A percentile compares a stretch with the other conserved stretches of the same genome.
phyloP scores from a whole-genome alignment of 2,888 invertebrate species.

The Trachelus tabidus region DNA sequence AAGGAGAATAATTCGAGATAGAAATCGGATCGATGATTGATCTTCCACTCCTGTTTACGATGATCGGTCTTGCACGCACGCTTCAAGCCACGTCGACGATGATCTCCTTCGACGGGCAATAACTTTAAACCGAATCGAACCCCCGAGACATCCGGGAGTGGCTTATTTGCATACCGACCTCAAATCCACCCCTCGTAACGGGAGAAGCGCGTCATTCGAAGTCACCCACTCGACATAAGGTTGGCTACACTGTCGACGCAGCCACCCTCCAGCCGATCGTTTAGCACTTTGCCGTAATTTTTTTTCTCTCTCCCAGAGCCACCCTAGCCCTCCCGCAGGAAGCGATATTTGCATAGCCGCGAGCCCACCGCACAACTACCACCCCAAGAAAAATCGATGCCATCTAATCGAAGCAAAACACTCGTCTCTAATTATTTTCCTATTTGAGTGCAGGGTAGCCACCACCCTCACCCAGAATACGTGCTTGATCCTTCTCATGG shows the following conservation, averaged over 20 bases:
- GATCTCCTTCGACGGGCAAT: conserved; percentile 57
- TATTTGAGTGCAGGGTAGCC: conserved; percentile 25
- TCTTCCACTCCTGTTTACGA: too few species aligned
- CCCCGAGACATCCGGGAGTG: conserved; percentile 64
- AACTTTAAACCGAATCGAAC: conserved; percentile 64
- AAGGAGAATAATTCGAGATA: too few species aligned
- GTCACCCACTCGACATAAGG: conserved; percentile 64
- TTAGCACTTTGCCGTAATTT: conserved; percentile 66
- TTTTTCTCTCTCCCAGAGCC: conserved; percentile 37
- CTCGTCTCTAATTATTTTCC: conserved; percentile 50
- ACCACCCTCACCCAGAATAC: not conserved
- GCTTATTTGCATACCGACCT: conserved; percentile 61
- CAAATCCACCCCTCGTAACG: conserved; percentile 44
- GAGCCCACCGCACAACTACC: conserved; percentile 27
- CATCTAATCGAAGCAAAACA: conserved; percentile 59
- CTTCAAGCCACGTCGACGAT: conserved; percentile 34
- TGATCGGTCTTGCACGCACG: too few species aligned
- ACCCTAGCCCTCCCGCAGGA: conserved; percentile 28
- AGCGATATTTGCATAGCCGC: conserved; percentile 59
- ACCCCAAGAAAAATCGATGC: conserved; percentile 51
- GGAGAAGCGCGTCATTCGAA: conserved; percentile 47
- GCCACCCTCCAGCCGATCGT: conserved; percentile 52
- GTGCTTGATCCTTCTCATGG: not conserved
- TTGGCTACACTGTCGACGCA: conserved; percentile 40
- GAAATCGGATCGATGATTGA: too few species aligned